Conservation (phyloP, 2,113 vertebrate genomes). For the Dicaeum eximium region DNA sequence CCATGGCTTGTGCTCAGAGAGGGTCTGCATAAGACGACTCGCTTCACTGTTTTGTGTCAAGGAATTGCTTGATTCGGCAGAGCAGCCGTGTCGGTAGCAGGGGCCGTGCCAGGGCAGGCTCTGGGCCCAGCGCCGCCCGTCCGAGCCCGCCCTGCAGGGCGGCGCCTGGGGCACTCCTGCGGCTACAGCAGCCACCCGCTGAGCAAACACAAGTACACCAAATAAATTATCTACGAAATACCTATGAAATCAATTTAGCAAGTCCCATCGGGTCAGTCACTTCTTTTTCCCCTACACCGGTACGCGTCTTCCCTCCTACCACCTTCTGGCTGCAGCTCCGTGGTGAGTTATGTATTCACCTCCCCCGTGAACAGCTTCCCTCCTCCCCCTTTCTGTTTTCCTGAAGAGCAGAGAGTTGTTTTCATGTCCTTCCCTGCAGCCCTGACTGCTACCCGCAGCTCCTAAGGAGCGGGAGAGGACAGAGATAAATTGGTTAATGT, state of each 20-base stretch:
- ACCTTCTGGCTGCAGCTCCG: neutral
- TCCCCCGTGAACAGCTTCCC: neutral
- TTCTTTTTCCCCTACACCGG: neutral
- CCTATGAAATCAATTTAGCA: neutral
- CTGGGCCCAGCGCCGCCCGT: neutral
- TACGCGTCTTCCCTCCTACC: neutral
- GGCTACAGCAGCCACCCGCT: neutral
- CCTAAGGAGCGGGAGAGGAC: neutral
- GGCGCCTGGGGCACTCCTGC: neutral
- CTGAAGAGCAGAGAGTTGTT: neutral
- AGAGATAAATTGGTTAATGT: neutral
- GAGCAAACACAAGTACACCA: neutral
- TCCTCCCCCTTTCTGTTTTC: neutral
- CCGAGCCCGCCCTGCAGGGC: fast-evolving
- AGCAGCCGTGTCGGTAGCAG: fast-evolving
- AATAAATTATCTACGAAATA: neutral
- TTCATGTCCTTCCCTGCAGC: neutral
- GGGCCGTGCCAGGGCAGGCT: neutral
- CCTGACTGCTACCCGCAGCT: neutral
- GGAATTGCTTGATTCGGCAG: fast-evolving
- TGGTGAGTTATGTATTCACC: neutral
- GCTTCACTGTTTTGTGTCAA: neutral
- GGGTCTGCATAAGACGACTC: fast-evolving
- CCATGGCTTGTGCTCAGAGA: neutral
- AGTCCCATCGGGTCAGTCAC: neutral